Conservation (phyloP, 2,113 vertebrate species). For the Malurus alboscapulatus region DNA sequence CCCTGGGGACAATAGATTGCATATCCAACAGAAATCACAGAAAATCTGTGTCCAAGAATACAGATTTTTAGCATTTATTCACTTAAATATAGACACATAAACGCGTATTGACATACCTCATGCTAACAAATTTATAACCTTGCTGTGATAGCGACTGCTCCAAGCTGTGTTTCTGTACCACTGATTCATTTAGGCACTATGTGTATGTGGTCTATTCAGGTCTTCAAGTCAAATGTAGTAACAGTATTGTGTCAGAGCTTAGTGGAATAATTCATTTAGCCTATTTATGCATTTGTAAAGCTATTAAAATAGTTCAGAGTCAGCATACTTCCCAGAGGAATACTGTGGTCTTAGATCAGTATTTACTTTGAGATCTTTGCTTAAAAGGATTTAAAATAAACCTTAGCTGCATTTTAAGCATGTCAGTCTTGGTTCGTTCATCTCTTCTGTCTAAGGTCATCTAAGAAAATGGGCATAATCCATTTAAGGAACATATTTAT, state of each 20-base stretch:
- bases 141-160: neutral
- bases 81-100: neutral
- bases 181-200: neutral
- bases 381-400: constrained; percentile 31
- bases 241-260: neutral
- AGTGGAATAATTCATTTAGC: neutral
- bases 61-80: neutral
- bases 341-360: neutral
- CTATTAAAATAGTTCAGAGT: neutral
- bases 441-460: neutral
- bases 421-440: neutral
- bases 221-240: neutral
- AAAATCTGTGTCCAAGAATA: neutral
- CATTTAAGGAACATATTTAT: neutral
- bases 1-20: neutral
- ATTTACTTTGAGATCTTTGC: constrained; percentile 18
- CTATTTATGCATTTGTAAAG: neutral
- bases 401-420: neutral
- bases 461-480: neutral
- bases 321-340: neutral
- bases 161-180: neutral
- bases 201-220: neutral
- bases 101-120: neutral
- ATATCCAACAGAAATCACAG: neutral
- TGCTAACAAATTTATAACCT: neutral